phyloP scores from a whole-genome alignment of 1,140 invertebrate genomes.

The Lepidotrigona ventralis region DNA sequence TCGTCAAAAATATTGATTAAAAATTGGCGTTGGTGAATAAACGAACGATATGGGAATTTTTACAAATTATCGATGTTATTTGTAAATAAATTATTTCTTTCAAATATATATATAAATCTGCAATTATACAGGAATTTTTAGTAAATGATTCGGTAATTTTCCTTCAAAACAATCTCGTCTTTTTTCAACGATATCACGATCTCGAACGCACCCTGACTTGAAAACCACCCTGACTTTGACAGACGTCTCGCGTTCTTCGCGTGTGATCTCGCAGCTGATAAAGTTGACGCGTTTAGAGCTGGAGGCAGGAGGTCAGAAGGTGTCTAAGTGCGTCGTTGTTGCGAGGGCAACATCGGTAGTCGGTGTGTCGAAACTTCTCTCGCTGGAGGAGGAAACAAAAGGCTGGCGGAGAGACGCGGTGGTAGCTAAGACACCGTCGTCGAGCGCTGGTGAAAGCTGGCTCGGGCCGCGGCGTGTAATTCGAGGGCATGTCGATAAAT shows the following conservation, averaged over 20 bases:
- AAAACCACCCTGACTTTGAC: neutral
- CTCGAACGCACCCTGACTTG: neutral
- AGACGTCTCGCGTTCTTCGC: neutral
- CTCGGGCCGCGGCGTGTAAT: conserved; percentile 52
- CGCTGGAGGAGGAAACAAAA: conserved; percentile 23
- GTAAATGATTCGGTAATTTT: neutral
- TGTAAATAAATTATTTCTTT: too few species aligned
- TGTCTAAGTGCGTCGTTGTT: neutral
- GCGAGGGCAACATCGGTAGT: conserved; percentile 17
- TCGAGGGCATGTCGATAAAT: conserved; percentile 66
- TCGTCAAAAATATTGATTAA: too few species aligned
- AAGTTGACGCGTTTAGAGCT: neutral
- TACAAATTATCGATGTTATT: too few species aligned
- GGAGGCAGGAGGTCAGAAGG: neutral
- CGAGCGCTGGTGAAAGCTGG: conserved; percentile 54
- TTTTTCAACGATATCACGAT: neutral
- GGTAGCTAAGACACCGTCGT: conserved; percentile 19
- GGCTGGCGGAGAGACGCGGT: conserved; percentile 16
- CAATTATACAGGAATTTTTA: too few species aligned
- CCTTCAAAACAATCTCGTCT: neutral
- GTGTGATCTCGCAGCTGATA: neutral
- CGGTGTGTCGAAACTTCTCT: conserved; percentile 49
- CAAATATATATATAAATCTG: too few species aligned
- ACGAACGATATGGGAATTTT: too few species aligned
- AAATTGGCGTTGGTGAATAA: too few species aligned